Conservation (phyloP, 1,140 invertebrate species). For the Maconellicoccus hirsutus region DNA sequence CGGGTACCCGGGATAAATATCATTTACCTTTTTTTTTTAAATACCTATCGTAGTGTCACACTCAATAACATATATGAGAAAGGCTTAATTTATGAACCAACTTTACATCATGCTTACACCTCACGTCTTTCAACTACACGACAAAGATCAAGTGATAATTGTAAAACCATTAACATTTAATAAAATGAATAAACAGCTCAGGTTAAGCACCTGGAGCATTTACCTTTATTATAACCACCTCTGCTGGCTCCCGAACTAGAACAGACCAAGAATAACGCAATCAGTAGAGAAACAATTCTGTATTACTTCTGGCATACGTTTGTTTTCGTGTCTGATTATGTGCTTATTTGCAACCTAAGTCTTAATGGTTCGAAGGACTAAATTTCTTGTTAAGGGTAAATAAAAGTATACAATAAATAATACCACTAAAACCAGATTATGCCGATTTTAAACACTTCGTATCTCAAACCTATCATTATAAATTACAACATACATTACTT, state of each 20-base stretch:
- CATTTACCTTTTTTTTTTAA: too few species aligned
- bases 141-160: slow-evolving; percentile 13
- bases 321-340: not conserved
- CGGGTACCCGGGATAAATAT: too few species aligned
- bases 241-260: slow-evolving; percentile 28
- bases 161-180: slow-evolving; percentile 17
- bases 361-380: not conserved
- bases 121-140: not conserved
- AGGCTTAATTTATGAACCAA: too few species aligned
- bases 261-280: slow-evolving; percentile 26
- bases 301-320: not conserved
- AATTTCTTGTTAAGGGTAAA: not conserved
- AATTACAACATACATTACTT: too few species aligned
- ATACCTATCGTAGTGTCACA: too few species aligned
- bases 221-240: slow-evolving; percentile 31
- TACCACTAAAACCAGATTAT: not conserved
- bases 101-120: too few species aligned
- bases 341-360: not conserved
- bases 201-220: slow-evolving; percentile 24
- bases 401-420: not conserved
- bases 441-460: not conserved
- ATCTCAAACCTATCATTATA: too few species aligned
- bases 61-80: too few species aligned
- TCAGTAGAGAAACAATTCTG: slow-evolving; percentile 18
- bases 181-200: slow-evolving; percentile 27